These are phyloP conservation scores for Eriosoma lanigerum DNA, from an alignment of 1,140 invertebrate species.

Conservation along the genomic window DNA sequence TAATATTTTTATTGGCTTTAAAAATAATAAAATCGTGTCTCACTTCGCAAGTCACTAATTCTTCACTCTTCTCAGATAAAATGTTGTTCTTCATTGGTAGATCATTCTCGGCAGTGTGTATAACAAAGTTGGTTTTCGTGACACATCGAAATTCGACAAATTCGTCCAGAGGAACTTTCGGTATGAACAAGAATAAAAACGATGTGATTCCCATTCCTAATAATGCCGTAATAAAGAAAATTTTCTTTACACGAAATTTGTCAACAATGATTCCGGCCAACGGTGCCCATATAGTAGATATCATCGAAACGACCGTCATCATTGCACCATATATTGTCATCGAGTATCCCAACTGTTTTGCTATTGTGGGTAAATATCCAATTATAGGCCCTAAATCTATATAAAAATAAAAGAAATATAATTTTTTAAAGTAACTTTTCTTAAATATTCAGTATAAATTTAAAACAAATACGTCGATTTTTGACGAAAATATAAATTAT, in stretches of 20 bases:
- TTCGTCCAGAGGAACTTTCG: background rate
- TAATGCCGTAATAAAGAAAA: constrained; percentile 64
- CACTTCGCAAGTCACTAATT: too few species aligned
- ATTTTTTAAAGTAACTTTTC: too few species aligned
- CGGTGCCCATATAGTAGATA: constrained; percentile 77
- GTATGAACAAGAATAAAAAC: background rate
- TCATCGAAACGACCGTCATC: constrained; percentile 76
- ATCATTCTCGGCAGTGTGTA: too few species aligned
- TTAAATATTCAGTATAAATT: too few species aligned
- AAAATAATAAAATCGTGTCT: too few species aligned
- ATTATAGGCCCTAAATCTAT: constrained; percentile 79
- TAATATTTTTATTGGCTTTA: too few species aligned
- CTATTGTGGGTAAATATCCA: constrained; percentile 79
- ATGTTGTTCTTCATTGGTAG: too few species aligned
- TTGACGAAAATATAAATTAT: too few species aligned
- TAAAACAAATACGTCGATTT: too few species aligned
- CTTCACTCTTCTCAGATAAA: too few species aligned
- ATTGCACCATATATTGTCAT: constrained; percentile 73
- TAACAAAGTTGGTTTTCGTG: too few species aligned
- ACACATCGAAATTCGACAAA: too few species aligned
- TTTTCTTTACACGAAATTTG: constrained; percentile 73
- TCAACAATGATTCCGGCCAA: constrained; percentile 78
- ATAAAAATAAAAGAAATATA: constrained; percentile 56
- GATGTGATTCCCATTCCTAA: background rate
- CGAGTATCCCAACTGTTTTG: constrained; percentile 79